phyloP scores from a whole-genome alignment of 2,888 invertebrate genomes.

The Nomada ruficornis region DNA sequence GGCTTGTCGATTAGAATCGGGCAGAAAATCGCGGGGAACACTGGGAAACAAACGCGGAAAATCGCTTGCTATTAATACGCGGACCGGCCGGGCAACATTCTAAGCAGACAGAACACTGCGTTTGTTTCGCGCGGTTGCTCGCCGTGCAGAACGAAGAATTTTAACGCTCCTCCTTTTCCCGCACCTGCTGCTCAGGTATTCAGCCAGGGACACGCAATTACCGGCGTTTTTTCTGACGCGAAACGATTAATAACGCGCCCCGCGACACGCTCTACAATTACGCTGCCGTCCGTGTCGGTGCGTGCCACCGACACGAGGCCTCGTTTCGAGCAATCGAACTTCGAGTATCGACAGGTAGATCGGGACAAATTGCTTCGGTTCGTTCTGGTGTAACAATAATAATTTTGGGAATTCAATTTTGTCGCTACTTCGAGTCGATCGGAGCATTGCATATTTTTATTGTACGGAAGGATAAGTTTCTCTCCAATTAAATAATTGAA shows the following conservation, averaged over 20 bases:
- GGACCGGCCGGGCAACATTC: constrained; percentile 55
- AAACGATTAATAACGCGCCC: constrained; percentile 49
- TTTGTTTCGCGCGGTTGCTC: constrained; percentile 39
- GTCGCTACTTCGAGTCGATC: no score
- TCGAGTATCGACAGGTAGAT: neutral
- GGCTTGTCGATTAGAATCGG: neutral
- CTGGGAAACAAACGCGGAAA: constrained; percentile 4
- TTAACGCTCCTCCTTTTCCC: constrained; percentile 42
- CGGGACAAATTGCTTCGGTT: neutral
- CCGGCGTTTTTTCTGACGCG: constrained; percentile 33
- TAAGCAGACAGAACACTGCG: constrained; percentile 37
- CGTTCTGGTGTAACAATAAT: no score
- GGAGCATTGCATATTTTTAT: no score
- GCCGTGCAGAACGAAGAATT: constrained; percentile 58
- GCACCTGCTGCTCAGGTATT: constrained; percentile 54
- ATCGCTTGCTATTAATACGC: constrained; percentile 52
- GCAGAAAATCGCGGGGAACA: constrained; percentile 1
- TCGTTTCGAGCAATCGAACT: constrained; percentile 23
- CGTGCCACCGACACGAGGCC: neutral
- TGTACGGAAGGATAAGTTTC: no score
- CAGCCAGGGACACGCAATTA: constrained; percentile 55
- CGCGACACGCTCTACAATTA: constrained; percentile 44
- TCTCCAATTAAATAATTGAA: no score
- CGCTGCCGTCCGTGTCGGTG: no score
- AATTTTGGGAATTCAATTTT: no score